Evolutionary conservation across 2,113 vertebrate species (phyloP), one percentile per base, ranked within the genome.

Genomic region (Lota lota): DNA sequence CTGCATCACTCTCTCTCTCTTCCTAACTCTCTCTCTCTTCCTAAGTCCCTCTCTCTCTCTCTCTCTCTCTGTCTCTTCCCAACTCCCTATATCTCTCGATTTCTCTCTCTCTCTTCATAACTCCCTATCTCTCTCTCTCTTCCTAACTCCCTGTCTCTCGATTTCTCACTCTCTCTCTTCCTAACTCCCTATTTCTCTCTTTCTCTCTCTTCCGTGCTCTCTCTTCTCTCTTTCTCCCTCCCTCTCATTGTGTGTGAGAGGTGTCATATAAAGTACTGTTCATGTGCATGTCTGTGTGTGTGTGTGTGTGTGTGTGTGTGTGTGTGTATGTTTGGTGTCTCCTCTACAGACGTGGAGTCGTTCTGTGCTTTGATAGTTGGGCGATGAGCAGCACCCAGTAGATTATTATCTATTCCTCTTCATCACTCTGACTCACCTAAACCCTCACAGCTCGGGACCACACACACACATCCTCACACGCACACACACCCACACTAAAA

Each of bases 361-460:
- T 69, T 66, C 58, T 22, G 36, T 53, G 66, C 75, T 80, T 74
- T 83, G 77, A 83, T 85, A 79, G 18, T 51, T 0, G 50, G 75
- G 24, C 24, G 24, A 24, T 24, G 24, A 60, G 69, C 68, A 59
- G 76, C 67, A 81, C 67, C 63, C 67, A 79, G 70, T 68, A 67
- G 62, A 78, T 21, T 74, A 80, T 84, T 78, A 83, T 51, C 68
- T 68, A 83, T 83, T 84, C 79, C 68, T 79, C 85, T 84, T 81
- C 69, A 81, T 87, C 80, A 73, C 74, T 58, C 47, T 72, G 75
- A 66, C 77, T 79, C 60, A 71, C 67, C 21, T 16, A 11, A 14
- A 16, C 16, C 50, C 50, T 14, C 50, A 11, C 50, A 11, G 50
- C 50, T 16, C 50, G 16, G 50, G 50, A 24, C 50, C 50, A 51